These are phyloP conservation scores for Odontocolon sp. DNA, from an alignment of 2,888 invertebrate genomes.

Conservation along the genomic window DNA sequence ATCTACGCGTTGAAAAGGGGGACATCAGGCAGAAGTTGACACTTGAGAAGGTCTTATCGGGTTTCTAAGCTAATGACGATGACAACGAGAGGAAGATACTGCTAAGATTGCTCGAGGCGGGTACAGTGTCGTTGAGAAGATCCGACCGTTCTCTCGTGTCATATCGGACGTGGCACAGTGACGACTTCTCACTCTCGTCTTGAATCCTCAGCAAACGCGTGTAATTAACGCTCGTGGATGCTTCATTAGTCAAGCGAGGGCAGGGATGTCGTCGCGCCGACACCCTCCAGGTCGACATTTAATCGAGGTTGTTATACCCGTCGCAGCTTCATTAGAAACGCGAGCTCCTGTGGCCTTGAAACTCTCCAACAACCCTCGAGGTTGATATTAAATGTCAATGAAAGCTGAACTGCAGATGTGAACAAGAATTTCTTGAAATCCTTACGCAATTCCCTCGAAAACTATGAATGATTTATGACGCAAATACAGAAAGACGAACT, in stretches of 20 bases:
- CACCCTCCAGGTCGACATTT: conserved; percentile 64
- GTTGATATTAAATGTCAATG: conserved; percentile 30
- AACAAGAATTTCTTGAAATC: conserved; percentile 16
- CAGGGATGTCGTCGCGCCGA: conserved; percentile 44
- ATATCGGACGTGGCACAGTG: conserved; percentile 61
- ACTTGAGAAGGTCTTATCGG: conserved; percentile 64
- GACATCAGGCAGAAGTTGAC: conserved; percentile 35
- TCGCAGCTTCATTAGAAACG: conserved; percentile 76
- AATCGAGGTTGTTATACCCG: conserved; percentile 69
- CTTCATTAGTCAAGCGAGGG: conserved; percentile 75
- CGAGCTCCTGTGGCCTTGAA: conserved; percentile 35
- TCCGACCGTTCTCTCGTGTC: conserved; percentile 32
- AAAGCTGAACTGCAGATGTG: conserved; percentile 41
- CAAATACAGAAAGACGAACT: conserved; percentile 25
- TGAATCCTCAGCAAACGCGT: conserved; percentile 71
- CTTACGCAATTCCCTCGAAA: conserved; percentile 36
- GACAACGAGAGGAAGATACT: conserved; percentile 41
- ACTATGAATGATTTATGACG: conserved; percentile 46
- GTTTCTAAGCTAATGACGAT: conserved; percentile 69
- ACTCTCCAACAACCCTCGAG: not conserved
- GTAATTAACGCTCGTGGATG: conserved; percentile 77
- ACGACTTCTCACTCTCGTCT: conserved; percentile 69
- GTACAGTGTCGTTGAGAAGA: conserved; percentile 19
- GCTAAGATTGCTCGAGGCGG: conserved; percentile 14
- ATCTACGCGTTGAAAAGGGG: conserved; percentile 59